Percentiles rank a stretch among this genome's conserved stretches.
Evolutionary conservation across 2,888 invertebrate genomes (phyloP).

Genomic region (Epirrhoe alternata): DNA sequence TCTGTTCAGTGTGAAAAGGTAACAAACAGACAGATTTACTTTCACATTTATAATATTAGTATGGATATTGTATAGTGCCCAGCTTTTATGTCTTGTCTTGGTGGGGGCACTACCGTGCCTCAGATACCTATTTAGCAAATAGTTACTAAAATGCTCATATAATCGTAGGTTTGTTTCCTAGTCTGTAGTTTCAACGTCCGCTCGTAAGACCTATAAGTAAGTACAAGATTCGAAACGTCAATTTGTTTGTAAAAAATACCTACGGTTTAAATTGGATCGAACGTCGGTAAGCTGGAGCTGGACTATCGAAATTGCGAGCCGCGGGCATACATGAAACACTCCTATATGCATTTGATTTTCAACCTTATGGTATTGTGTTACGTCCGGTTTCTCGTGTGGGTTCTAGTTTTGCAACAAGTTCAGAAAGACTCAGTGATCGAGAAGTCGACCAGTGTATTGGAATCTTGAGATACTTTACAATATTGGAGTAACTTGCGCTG

Average conservation of each 20-base stretch:
- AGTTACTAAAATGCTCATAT: too few relatives aligned
- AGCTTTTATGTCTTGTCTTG: too few relatives aligned
- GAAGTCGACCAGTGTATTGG: slow-evolving; percentile 27
- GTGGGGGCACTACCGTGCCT: too few relatives aligned
- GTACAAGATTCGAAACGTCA: slow-evolving; percentile 29
- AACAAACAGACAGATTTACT: too few relatives aligned
- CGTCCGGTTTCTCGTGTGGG: slow-evolving; percentile 11
- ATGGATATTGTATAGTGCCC: too few relatives aligned
- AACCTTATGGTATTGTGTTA: slow-evolving; percentile 18
- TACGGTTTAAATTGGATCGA: slow-evolving; percentile 45
- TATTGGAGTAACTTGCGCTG: too few relatives aligned
- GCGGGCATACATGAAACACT: slow-evolving; percentile 25
- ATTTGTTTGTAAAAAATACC: slow-evolving; percentile 41
- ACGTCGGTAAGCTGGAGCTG: slow-evolving; percentile 39
- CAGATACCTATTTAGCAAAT: too few relatives aligned
- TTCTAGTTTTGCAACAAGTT: slow-evolving; percentile 39
- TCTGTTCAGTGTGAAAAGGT: too few relatives aligned
- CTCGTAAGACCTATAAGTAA: slow-evolving; percentile 21
- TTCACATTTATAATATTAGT: too few relatives aligned
- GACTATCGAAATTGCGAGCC: slow-evolving; percentile 41
- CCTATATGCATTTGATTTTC: slow-evolving; percentile 12
- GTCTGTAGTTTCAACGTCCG: background rate
- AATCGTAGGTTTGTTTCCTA: too few relatives aligned
- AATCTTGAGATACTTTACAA: slow-evolving; percentile 21
- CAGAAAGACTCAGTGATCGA: slow-evolving; percentile 36